phyloP scores from a whole-genome alignment of 2,113 vertebrate genomes.

The Otus sunia region DNA sequence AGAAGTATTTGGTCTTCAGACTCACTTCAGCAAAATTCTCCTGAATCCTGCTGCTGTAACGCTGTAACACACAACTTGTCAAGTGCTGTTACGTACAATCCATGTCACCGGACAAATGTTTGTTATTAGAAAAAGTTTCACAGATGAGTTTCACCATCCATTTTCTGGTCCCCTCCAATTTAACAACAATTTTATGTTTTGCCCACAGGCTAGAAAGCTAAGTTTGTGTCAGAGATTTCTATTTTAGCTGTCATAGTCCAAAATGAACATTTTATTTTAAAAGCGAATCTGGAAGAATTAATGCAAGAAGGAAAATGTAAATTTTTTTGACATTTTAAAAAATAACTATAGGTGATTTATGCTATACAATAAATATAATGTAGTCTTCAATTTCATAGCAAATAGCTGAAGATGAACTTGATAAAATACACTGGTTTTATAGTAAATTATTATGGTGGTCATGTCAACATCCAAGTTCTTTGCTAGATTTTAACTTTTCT shows the following conservation, averaged over 20 bases:
- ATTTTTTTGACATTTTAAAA: conserved; percentile 26
- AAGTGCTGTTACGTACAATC: conserved; percentile 20
- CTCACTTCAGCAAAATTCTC: neutral
- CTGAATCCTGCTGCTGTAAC: neutral
- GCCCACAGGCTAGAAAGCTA: conserved; percentile 30
- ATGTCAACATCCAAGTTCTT: neutral
- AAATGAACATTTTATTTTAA: conserved; percentile 54
- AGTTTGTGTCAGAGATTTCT: conserved; percentile 48
- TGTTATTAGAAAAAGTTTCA: conserved; percentile 45
- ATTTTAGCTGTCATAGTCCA: conserved; percentile 19
- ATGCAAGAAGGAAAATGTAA: conserved; percentile 4
- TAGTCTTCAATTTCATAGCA: neutral
- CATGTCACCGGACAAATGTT: conserved; percentile 4
- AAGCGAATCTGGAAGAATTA: conserved; percentile 39
- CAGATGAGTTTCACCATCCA: conserved; percentile 10
- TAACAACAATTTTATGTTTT: conserved; percentile 63
- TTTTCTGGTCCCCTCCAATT: conserved; percentile 51
- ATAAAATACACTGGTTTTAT: neutral
- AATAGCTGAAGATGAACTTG: neutral
- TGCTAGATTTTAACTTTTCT: neutral
- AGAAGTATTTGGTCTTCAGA: neutral
- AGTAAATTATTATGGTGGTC: neutral
- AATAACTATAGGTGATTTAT: neutral
- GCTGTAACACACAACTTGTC: neutral
- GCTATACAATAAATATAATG: neutral